Conservation (phyloP, 37 sponge, comb jelly and placozoan species). For the Chondrosia reniformis region DNA sequence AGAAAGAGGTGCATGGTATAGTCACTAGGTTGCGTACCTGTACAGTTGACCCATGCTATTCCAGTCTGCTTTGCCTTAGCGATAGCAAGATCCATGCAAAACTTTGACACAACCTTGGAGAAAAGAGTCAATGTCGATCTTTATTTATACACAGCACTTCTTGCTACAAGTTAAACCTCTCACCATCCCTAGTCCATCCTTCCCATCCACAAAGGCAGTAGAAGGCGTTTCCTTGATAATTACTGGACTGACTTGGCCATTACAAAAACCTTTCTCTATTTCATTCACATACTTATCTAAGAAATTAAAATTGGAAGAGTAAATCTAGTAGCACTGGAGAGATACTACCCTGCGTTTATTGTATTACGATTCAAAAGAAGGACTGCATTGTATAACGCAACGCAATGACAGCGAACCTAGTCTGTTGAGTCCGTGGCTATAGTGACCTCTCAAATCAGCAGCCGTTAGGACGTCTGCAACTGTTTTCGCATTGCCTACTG, state of each 20-base stretch:
- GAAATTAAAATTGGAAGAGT: not conserved
- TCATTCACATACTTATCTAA: conserved; percentile 81
- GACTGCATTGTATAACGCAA: no score
- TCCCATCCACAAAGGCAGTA: conserved; percentile 85
- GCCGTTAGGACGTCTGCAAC: conserved; percentile 72
- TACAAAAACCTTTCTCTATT: conserved; percentile 44
- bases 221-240: conserved; percentile 67
- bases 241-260: conserved; percentile 58
- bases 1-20: no score
- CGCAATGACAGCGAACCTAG: no score
- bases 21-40: conserved; percentile 53
- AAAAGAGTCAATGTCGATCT: not conserved
- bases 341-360: no score
- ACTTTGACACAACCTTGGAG: conserved; percentile 66
- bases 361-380: no score
- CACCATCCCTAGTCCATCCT: conserved; percentile 76
- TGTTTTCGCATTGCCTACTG: conserved; percentile 32
- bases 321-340: no score
- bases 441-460: conserved; percentile 88
- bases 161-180: conserved; percentile 1
- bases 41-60: conserved; percentile 83
- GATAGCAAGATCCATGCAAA: conserved; percentile 88
- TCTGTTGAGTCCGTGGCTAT: conserved; percentile 92
- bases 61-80: conserved; percentile 78
- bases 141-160: not conserved